Percentiles rank a stretch among this genome's conserved stretches.
phyloP scores from a whole-genome alignment of 2,888 invertebrate genomes.

The Imbricaverruca yamaguchii region DNA sequence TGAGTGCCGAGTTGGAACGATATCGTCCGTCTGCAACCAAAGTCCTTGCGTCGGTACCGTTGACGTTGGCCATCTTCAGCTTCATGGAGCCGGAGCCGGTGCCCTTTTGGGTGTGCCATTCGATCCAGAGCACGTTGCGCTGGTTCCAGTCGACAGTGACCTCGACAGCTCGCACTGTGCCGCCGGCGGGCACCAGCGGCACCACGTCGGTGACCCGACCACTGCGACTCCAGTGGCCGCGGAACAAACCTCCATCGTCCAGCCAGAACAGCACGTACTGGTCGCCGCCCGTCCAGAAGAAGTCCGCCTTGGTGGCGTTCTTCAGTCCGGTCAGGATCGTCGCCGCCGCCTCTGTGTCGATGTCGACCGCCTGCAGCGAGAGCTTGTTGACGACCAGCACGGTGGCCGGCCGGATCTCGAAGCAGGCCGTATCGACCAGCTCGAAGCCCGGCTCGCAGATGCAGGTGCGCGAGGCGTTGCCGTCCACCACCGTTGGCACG shows the following conservation, averaged over 20 bases:
- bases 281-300: neutral
- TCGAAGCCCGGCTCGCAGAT: neutral
- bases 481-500: neutral
- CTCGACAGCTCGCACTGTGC: neutral
- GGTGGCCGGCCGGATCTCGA: neutral
- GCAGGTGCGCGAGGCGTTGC: neutral
- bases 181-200: neutral
- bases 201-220: neutral
- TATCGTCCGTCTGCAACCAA: neutral
- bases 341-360: neutral
- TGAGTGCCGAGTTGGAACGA: neutral
- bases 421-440: neutral
- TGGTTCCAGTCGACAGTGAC: neutral
- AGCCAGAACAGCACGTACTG: neutral
- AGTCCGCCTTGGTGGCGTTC: neutral
- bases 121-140: neutral
- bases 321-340: neutral
- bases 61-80: neutral
- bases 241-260: neutral
- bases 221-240: neutral
- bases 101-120: neutral
- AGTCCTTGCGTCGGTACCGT: neutral
- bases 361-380: neutral
- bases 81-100: neutral
- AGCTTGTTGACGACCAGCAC: neutral